Evolutionary conservation across 2,797 vertebrate genomes (phyloP), one percentile per base, ranked within the genome.

Genomic region (Poecile montanus): DNA sequence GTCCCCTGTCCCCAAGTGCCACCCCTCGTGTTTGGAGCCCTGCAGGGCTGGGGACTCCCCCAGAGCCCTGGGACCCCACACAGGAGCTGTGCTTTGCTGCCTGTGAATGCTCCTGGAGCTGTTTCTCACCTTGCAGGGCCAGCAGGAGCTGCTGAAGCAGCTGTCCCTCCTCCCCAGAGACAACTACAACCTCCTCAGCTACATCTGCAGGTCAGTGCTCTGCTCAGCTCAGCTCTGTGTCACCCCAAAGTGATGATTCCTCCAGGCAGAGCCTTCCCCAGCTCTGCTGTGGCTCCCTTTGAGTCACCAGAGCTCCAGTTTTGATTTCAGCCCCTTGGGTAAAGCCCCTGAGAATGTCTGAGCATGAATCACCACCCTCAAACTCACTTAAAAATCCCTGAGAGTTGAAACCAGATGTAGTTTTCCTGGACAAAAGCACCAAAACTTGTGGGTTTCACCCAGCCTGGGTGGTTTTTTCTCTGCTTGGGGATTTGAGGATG

Each of bases 171-270:
- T 99, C 36, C 99, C 99, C 62, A 98, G 95, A 94, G 97, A 97
- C 62, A 99, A 99, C 98, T 99, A 99, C 96, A 99, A 98, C 97
- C 99, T 99, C 25, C 98, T 99, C 73, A 98, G 99, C 96, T 99
- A 99, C 58, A 97, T 98, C 83, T 99, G 99, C 98, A 98, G 99
- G 99, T 99, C 97, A 97, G 96, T 88, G 22, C 38, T 57, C 40
- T 62, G 62, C 79, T 8, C 18, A 47, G 47, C 80, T 74, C 44
- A 9, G n/a, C 0, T 26, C 60, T 45, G 78, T 5, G 44, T 5
- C 48, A 29, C 3, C 58, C 78, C 50, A 17, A 50, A 40, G 40
- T 9, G 58, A 4, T 71, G 60, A 4, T 7, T 48, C 34, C 26
- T 78, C 25, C 5, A 36, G 54, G 27, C 47, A 48, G 20, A 61